Evolutionary conservation across 2,888 invertebrate species (phyloP), one percentile per base, ranked within the genome.

Genomic region (Patella depressa): DNA sequence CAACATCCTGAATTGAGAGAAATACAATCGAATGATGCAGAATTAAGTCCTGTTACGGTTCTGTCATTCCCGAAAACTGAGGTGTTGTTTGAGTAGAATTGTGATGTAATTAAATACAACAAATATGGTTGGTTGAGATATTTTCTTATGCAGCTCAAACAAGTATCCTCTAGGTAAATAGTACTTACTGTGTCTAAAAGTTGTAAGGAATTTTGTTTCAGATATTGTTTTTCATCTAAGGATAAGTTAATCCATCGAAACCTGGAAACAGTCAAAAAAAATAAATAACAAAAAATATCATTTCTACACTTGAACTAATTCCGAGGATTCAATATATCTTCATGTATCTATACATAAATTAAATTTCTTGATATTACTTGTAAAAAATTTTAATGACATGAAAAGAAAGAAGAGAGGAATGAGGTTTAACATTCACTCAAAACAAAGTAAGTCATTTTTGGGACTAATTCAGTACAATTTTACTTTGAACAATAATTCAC

Each of bases 221-320:
- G 96, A 88, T 95, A 96, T 79, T 96, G 93, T 92, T 97, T 98
- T 88, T 97, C 96, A 77, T 95, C 95, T 86, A 96, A 95, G 5
- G 95, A 94, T 87, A 98, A 96, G 86, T 95, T 95, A 79, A 96
- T 96, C 98, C 98, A 98, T 79, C 96, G 94, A 89, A 96, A 89
- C 79, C 92, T 92, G 81, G 17, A 82, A 81, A 71, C 77, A 74
- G 24, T 71, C 17, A 73, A 74, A 59, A 73, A 65, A 65, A 34
- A 17, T 15, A 34, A 75, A 17, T 17, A 14, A 29, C 69, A 15
- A 15, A 15, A 34, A 17, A 76, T 74, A 19, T 19, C 5, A 24
- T 71, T 72, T 53, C 45, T 65, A 73, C 53, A 54, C 69, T 53
- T 65, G n/a, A 17, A 53, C 17, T 65, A 54, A 15, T 24, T 12